Evolutionary conservation across 1,140 invertebrate genomes (phyloP).

Genomic region (Oncopodura yosiiana): DNA sequence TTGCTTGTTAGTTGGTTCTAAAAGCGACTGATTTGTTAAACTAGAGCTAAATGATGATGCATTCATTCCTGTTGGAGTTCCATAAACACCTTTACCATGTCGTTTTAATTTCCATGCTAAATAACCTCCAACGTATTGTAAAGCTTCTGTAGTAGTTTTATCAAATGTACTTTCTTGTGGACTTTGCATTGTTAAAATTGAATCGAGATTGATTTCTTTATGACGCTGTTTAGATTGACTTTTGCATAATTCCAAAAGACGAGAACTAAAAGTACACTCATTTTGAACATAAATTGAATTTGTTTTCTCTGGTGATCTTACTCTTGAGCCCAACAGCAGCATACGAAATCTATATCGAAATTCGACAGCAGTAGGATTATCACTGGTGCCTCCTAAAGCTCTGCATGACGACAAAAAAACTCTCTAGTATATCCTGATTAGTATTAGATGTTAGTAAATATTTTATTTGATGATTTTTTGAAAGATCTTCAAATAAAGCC

Average conservation of each 20-base stretch:
- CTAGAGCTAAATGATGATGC: too few relatives aligned
- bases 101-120: not conserved
- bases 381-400: conserved; percentile 14
- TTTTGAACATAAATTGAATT: not conserved
- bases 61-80: not conserved
- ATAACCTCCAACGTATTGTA: not conserved
- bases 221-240: too few relatives aligned
- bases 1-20: too few relatives aligned
- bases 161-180: not conserved
- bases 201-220: not conserved
- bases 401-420: conserved; percentile 28
- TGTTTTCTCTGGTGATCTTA: not conserved
- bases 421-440: conserved; percentile 31
- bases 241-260: too few relatives aligned
- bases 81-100: not conserved
- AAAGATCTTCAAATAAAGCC: conserved; percentile 15
- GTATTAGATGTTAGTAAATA: conserved; percentile 25
- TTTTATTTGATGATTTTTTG: not conserved
- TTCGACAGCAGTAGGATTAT: not conserved
- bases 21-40: too few relatives aligned
- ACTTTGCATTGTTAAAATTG: not conserved
- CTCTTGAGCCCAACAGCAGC: not conserved
- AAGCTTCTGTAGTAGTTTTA: not conserved
- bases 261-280: too few relatives aligned
- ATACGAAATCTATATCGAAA: not conserved